phyloP scores from a whole-genome alignment of 2,113 vertebrate species.

The Hypanus sabinus region DNA sequence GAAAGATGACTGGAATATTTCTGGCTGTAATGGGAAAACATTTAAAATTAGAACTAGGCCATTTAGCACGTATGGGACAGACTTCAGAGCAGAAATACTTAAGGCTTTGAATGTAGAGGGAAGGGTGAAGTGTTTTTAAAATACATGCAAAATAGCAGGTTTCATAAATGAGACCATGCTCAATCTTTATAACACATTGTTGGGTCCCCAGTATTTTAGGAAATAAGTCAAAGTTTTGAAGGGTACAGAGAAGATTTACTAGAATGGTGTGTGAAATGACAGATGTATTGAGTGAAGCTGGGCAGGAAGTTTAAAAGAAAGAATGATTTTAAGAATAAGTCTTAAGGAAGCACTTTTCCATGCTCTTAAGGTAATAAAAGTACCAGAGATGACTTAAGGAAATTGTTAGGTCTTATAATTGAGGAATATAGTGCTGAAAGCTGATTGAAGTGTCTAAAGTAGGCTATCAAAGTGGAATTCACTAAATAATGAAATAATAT shows the following conservation, averaged over 20 bases:
- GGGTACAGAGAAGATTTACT: background rate
- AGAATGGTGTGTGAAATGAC: background rate
- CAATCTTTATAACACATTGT: background rate
- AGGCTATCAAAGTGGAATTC: background rate
- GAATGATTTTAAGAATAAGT: background rate
- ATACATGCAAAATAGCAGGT: background rate
- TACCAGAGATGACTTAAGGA: background rate
- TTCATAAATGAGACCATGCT: background rate
- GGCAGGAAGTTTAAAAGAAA: background rate
- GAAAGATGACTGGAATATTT: background rate
- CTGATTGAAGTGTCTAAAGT: too few relatives aligned
- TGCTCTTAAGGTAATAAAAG: background rate
- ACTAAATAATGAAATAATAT: background rate
- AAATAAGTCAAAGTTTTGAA: background rate
- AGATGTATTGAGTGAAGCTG: background rate
- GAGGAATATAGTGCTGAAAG: too few relatives aligned
- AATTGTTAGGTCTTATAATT: background rate
- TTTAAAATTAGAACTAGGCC: background rate
- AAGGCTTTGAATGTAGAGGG: background rate
- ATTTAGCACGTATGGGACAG: background rate
- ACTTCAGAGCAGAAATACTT: background rate
- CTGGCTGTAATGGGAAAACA: background rate
- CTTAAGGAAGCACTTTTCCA: background rate
- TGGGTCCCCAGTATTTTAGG: background rate
- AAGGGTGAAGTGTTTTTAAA: background rate